A percentile compares a stretch with the other conserved stretches of the same genome.
Evolutionary conservation across 1,140 invertebrate genomes (phyloP).

Genomic region (Notospermus geniculatus): DNA sequence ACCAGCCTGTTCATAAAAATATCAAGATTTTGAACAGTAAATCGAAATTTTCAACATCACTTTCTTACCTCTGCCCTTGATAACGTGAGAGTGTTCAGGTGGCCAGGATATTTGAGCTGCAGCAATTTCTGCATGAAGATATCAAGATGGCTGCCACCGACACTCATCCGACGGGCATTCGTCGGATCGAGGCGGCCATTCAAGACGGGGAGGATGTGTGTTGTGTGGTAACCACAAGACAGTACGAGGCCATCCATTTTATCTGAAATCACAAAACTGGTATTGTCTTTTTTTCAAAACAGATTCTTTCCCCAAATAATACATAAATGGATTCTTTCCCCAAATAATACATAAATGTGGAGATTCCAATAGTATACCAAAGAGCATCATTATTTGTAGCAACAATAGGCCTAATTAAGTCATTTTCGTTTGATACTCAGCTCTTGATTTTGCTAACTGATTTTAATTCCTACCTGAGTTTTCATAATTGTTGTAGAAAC

Average conservation of each 20-base stretch:
- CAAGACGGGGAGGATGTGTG: slow-evolving; percentile 80
- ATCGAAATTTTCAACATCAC: not conserved
- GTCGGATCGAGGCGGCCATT: slow-evolving; percentile 68
- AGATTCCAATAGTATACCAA: too few species aligned
- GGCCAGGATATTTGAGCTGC: slow-evolving; percentile 90
- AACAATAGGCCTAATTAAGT: too few species aligned
- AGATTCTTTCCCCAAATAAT: too few species aligned
- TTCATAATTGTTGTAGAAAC: slow-evolving; percentile 70
- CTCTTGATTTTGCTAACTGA: too few species aligned
- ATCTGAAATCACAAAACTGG: slow-evolving; percentile 23
- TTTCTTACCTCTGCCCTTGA: slow-evolving; percentile 73
- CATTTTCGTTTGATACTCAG: too few species aligned
- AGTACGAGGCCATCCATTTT: slow-evolving; percentile 69
- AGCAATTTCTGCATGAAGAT: slow-evolving; percentile 84
- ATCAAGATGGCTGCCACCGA: slow-evolving; percentile 82
- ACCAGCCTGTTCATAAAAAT: not conserved
- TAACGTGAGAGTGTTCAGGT: slow-evolving; percentile 80
- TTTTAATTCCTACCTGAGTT: slow-evolving; percentile 36
- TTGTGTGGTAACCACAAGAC: slow-evolving; percentile 82
- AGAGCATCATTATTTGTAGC: too few species aligned
- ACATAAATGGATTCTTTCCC: too few species aligned
- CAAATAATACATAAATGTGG: too few species aligned
- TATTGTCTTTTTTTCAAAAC: too few species aligned
- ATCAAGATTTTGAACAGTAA: not conserved
- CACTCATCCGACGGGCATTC: slow-evolving; percentile 77